Conservation (phyloP, 2,888 invertebrate genomes). For the Ophioninae sp. region DNA sequence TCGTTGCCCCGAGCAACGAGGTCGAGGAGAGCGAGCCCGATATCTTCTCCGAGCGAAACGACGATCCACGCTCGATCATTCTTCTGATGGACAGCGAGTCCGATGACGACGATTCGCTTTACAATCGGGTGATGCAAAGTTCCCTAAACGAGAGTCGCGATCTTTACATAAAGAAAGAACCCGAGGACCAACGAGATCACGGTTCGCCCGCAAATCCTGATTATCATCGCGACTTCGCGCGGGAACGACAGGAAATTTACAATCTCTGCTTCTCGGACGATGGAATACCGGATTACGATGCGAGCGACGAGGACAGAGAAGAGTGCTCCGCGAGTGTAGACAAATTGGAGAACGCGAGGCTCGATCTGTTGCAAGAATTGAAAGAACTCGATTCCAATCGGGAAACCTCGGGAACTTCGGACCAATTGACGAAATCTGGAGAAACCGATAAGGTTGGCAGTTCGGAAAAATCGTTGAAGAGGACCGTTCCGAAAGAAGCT, state of each 20-base stretch:
- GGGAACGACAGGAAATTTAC: conserved; percentile 29
- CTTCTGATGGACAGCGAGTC: conserved; percentile 69
- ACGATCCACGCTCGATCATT: conserved; percentile 65
- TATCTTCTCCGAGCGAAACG: conserved; percentile 62
- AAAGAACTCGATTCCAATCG: background rate
- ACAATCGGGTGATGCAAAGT: conserved; percentile 69
- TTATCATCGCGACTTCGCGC: background rate
- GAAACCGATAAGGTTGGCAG: background rate
- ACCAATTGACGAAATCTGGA: background rate
- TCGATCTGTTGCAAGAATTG: background rate
- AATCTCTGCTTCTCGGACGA: conserved; percentile 8
- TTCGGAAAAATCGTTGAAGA: background rate
- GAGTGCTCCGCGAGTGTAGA: background rate
- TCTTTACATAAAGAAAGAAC: background rate
- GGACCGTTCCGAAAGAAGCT: background rate
- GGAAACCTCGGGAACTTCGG: background rate
- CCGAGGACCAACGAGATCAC: background rate
- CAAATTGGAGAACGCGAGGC: background rate
- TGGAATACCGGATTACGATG: background rate
- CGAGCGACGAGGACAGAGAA: conserved; percentile 6
- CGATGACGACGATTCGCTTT: conserved; percentile 66
- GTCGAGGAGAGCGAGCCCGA: conserved; percentile 59
- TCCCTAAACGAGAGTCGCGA: conserved; percentile 64
- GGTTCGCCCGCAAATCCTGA: background rate
- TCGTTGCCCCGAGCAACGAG: conserved; percentile 48